Base-by-base conservation (phyloP, 2,113 vertebrate species). In the Elachura formosa region DNA sequence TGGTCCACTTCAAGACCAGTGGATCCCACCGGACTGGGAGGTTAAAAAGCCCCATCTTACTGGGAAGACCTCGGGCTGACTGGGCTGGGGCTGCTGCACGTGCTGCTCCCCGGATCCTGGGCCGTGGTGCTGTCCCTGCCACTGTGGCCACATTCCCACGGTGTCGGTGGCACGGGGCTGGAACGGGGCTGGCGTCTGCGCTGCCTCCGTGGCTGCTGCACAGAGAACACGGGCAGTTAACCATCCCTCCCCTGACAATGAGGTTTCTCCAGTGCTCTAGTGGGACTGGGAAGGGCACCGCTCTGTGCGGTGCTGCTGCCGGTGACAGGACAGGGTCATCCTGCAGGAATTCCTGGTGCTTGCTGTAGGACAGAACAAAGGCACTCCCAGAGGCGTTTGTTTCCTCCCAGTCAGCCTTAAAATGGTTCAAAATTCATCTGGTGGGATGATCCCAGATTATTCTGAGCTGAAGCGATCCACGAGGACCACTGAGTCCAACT, bases 21-120 rank as follows among this genome's bases (percentile, higher is more conserved):
- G 15, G 22, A 58, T 43, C 58, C 43, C 51, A 23, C 0, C 0
- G 2, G 45, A 21, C 0, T 8, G 45, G 19, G 52, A 45, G 23
- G 28, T 81, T 45, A n/a, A 45, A 59, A 43, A 67, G 61, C n/a
- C 5, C 25, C 77, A 54, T 76, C 97, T 97, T 92, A 98, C 98
- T 88, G 98, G 98, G 96, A 99, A 99, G 92, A 99, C 99, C 96
- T 99, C 99, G 4, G 99, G 97, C 96, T 99, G 99, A 97, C 93
- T 98, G 15, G 98, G 97, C 87, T 98, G 98, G 4, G 98, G 97
- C 24, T 98, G 98, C 51, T 97, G 98, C 94, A 98, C 97, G 38
- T 98, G 98, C 5, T 97, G 98, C 91, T 99, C 99, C 7, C 91
- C 95, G 1, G 98, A 94, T 18, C 76, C 96, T 0, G 98, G 97